Evolutionary conservation across 2,888 invertebrate genomes (phyloP), one percentile per base, ranked within the genome.

Genomic region (Parnassius apollo): DNA sequence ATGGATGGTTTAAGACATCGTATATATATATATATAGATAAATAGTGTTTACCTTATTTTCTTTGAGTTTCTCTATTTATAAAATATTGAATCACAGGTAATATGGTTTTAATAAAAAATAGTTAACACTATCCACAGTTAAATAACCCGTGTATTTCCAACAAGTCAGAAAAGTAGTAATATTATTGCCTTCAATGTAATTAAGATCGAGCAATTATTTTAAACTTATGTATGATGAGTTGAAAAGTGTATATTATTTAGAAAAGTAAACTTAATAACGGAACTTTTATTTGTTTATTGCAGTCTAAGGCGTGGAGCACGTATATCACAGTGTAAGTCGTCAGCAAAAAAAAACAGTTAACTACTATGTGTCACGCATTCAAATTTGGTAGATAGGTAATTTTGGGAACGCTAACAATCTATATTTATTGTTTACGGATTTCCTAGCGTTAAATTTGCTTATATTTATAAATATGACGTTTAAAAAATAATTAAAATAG

Each of bases 221-320:
- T 46, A 46, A 12, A 51, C 51, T 12, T 51, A 25, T 9, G 25
- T 11, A 51, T 25, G 25, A 18, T 12, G 48, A 9, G n/a, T 48
- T 46, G 18, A 25, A 56, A 59, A 51, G 12, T 64, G 13, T 45
- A 42, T 59, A 64, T 64, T 64, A 25, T 59, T 13, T 22, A 51
- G 56, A 57, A 60, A 53, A 55, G 60, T 60, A 64, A 64, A 60
- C 57, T 52, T 64, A 48, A 44, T 57, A 64, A 60, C 64, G 52
- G 60, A 53, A 55, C 46, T 59, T 64, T 64, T 64, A 64, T 57
- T 60, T 46, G 51, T 64, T 64, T 64, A 57, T 64, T 59, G 56
- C 59, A 62, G 56, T 64, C 63, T 49, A 52, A 60, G 53, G 64
- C 64, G 64, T 64, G 57, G 53, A 60, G 59, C 60, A 60, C 44